Evolutionary conservation across 2,888 invertebrate species (phyloP).

Genomic region (Macropis europaea): DNA sequence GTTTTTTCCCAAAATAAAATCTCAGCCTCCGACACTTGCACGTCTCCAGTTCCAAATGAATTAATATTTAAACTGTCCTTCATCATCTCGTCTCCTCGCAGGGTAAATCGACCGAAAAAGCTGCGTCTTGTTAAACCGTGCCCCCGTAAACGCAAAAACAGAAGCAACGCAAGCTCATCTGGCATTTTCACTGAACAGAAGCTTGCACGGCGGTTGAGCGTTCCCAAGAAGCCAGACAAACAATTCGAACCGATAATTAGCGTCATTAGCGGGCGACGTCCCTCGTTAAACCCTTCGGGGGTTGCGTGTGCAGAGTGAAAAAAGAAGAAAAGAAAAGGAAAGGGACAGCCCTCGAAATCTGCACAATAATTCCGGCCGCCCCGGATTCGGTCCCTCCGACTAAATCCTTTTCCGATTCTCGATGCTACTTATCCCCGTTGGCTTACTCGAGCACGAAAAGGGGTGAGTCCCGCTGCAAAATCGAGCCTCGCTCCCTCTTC

Average conservation of each 20-base stretch:
- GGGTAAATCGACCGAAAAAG: too few relatives aligned
- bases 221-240: constrained; percentile 30
- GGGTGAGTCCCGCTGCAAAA: background rate
- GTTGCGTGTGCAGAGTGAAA: background rate
- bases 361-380: constrained; percentile 56
- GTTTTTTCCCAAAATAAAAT: too few relatives aligned
- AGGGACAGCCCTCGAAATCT: constrained; percentile 33
- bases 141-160: too few relatives aligned
- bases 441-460: background rate
- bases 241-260: constrained; percentile 39
- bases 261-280: constrained; percentile 31
- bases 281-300: constrained; percentile 29
- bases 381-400: constrained; percentile 37
- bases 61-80: too few relatives aligned
- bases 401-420: constrained; percentile 60
- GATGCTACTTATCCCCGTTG: constrained; percentile 51
- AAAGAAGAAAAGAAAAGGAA: constrained; percentile 15
- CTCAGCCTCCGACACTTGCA: too few relatives aligned
- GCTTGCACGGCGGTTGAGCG: too few relatives aligned
- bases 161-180: too few relatives aligned
- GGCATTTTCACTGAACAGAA: too few relatives aligned
- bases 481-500: too few relatives aligned
- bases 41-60: too few relatives aligned
- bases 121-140: too few relatives aligned
- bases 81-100: too few relatives aligned